Conservation (phyloP, 2,797 vertebrate species). For the Lacerta agilis region DNA sequence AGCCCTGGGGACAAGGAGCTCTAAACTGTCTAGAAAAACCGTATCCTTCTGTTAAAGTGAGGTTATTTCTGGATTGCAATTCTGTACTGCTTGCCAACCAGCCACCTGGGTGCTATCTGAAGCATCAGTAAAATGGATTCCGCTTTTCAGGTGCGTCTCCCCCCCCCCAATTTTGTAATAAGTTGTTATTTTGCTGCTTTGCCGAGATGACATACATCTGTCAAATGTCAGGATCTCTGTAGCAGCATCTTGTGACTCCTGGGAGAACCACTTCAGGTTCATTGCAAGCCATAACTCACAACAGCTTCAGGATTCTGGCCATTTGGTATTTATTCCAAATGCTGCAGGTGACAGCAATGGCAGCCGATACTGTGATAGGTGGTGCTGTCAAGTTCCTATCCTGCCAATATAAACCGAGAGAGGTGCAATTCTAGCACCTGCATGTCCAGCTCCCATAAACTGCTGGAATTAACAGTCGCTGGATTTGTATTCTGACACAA, state of each 20-base stretch:
- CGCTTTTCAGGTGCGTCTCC: constrained; percentile 36
- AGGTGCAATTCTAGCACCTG: constrained; percentile 29
- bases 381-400: constrained; percentile 48
- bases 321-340: constrained; percentile 42
- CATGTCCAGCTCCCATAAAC: constrained; percentile 26
- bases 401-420: constrained; percentile 44
- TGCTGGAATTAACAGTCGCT: constrained; percentile 37
- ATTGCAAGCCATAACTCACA: constrained; percentile 38
- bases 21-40: background rate
- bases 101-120: constrained; percentile 19
- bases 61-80: constrained; percentile 22
- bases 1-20: background rate
- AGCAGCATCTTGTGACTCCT: constrained; percentile 44
- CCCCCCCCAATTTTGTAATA: constrained; percentile 40
- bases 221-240: constrained; percentile 53
- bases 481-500: constrained; percentile 20
- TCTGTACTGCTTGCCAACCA: background rate
- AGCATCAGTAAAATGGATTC: constrained; percentile 46
- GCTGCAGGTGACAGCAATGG: constrained; percentile 46
- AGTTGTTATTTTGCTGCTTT: constrained; percentile 38
- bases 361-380: constrained; percentile 42
- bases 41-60: constrained; percentile 31
- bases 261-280: constrained; percentile 54
- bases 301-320: constrained; percentile 44
- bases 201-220: constrained; percentile 38